phyloP scores from a whole-genome alignment of 2,113 vertebrate genomes.

The Sturnira hondurensis region DNA sequence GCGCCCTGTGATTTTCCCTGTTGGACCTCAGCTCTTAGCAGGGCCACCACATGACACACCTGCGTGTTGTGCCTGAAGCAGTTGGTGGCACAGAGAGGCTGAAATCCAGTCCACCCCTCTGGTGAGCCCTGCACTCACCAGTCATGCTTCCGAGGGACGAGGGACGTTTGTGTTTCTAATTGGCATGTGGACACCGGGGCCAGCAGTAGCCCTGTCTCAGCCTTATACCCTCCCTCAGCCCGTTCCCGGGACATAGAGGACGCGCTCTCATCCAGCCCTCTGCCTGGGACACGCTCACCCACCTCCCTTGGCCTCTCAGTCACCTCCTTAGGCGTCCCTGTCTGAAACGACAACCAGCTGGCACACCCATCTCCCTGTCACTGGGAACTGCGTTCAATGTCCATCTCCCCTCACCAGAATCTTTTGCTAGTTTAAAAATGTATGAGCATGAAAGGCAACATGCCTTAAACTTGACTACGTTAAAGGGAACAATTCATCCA shows the following conservation, averaged over 20 bases:
- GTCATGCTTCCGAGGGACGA: not conserved
- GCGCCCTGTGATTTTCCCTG: too few relatives aligned
- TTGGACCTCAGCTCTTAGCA: not conserved
- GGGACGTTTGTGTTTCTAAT: not conserved
- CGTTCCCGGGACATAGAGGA: not conserved
- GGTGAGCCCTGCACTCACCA: not conserved
- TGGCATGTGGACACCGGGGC: too few relatives aligned
- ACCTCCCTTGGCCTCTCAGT: not conserved
- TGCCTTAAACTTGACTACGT: not conserved
- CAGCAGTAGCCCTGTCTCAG: too few relatives aligned
- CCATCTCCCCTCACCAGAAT: not conserved
- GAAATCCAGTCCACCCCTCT: not conserved
- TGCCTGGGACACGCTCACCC: not conserved
- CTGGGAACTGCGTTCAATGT: not conserved
- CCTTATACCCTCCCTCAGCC: not conserved
- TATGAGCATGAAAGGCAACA: not conserved
- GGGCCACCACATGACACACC: rapidly evolving
- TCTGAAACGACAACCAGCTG: not conserved
- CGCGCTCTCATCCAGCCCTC: rapidly evolving
- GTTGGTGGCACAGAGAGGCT: not conserved
- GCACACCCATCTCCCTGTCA: not conserved
- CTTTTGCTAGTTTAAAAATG: not conserved
- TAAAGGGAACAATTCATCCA: not conserved
- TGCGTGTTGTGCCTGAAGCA: not conserved
- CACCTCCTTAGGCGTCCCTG: not conserved